Conservation (phyloP, 2,888 invertebrate genomes). For the Leucania comma region DNA sequence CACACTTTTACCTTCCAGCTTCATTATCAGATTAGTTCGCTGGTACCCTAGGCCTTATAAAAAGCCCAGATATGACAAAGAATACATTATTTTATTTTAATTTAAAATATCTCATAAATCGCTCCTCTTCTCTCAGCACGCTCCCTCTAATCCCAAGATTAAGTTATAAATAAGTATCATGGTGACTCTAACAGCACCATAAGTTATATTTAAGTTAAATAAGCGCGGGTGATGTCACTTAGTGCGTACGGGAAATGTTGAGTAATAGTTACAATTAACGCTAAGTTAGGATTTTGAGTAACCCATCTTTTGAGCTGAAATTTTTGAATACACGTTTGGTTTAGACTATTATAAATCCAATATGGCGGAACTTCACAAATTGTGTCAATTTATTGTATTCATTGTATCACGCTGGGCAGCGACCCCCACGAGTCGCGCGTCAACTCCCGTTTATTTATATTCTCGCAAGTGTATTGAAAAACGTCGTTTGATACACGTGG, state of each 20-base stretch:
- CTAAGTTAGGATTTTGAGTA: conserved; percentile 14
- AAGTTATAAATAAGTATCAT: conserved; percentile 73
- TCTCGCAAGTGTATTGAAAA: too few species aligned
- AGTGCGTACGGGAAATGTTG: conserved; percentile 25
- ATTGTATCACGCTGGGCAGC: too few species aligned
- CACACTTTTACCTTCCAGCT: too few species aligned
- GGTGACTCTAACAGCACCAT: conserved; percentile 70
- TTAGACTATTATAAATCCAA: background rate
- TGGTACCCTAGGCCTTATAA: too few species aligned
- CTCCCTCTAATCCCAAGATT: conserved; percentile 60
- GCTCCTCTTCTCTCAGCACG: conserved; percentile 43
- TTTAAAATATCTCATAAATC: conserved; percentile 10
- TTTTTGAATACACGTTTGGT: background rate
- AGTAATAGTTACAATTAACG: conserved; percentile 16
- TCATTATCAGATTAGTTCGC: too few species aligned
- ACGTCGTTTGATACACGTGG: too few species aligned
- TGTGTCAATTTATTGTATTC: too few species aligned
- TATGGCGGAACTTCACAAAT: background rate
- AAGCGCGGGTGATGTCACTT: conserved; percentile 52
- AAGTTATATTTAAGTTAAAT: conserved; percentile 69
- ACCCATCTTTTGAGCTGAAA: background rate
- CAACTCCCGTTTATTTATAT: too few species aligned
- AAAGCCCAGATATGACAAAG: too few species aligned
- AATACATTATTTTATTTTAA: background rate
- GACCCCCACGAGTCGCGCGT: too few species aligned